phyloP scores from a whole-genome alignment of 1,140 invertebrate species.

The Drosophila willistoni region DNA sequence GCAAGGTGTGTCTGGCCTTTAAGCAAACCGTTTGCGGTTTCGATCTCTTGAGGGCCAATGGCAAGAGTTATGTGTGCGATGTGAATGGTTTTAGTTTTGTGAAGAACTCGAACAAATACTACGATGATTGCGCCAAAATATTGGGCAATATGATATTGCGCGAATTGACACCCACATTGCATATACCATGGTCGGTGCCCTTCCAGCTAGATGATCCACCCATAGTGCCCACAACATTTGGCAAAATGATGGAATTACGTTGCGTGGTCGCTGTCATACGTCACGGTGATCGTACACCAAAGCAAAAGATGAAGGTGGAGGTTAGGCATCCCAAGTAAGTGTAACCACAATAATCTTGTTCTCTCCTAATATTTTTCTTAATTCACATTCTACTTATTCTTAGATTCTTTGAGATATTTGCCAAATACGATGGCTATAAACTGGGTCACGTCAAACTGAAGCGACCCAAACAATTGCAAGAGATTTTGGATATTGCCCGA shows the following conservation, averaged over 20 bases:
- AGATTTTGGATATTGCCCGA: constrained; percentile 97
- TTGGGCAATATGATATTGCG: constrained; percentile 96
- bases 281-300: constrained; percentile 99
- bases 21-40: constrained; percentile 99
- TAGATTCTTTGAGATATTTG: constrained; percentile 99
- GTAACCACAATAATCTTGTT: too few species aligned
- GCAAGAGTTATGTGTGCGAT: constrained; percentile 99
- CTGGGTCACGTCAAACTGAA: constrained; percentile 99
- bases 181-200: constrained; percentile 98
- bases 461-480: constrained; percentile 98
- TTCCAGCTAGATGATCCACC: constrained; percentile 99
- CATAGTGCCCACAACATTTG: constrained; percentile 99
- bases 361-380: too few species aligned
- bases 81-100: constrained; percentile 99
- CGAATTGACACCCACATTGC: constrained; percentile 95
- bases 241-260: constrained; percentile 99
- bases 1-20: constrained; percentile 98
- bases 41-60: constrained; percentile 98
- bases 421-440: constrained; percentile 98
- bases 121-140: constrained; percentile 99
- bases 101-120: constrained; percentile 99
- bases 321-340: constrained; percentile 98
- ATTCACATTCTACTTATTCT: too few species aligned
- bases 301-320: constrained; percentile 99
- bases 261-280: constrained; percentile 99